Percentiles rank a stretch among this genome's conserved stretches.
Evolutionary conservation across 1,140 invertebrate genomes (phyloP).

Genomic region (Aplysia californica): DNA sequence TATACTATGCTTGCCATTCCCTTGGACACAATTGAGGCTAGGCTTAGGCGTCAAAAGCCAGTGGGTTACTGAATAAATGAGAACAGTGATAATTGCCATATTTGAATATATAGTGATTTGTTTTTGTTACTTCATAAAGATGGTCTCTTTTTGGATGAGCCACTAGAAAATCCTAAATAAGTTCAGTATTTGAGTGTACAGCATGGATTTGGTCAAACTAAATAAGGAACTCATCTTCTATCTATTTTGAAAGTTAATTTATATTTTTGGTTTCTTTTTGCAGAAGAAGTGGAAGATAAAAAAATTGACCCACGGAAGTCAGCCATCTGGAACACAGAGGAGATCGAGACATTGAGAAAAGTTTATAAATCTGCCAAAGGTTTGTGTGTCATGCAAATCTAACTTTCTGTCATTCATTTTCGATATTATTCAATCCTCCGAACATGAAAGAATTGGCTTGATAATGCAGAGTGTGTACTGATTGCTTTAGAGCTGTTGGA

Average conservation of each 20-base stretch:
- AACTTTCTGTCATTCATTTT: too few species aligned
- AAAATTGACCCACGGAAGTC: conserved; percentile 19
- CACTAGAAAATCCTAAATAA: not conserved
- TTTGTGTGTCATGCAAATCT: not conserved
- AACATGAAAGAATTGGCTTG: too few species aligned
- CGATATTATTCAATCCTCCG: too few species aligned
- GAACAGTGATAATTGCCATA: too few species aligned
- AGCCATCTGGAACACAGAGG: conserved; percentile 25
- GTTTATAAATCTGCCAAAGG: conserved; percentile 26
- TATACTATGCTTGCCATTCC: too few species aligned
- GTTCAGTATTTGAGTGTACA: not conserved
- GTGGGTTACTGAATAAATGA: too few species aligned
- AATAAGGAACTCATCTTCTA: not conserved
- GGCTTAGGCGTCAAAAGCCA: too few species aligned
- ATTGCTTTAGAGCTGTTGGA: too few species aligned
- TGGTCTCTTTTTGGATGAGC: too few species aligned
- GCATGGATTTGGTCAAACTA: not conserved
- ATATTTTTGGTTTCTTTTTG: not conserved
- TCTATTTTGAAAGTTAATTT: not conserved
- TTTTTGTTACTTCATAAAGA: not conserved
- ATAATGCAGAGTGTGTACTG: too few species aligned
- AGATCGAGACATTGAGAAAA: conserved; percentile 15
- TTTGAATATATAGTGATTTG: not conserved
- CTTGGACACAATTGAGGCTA: too few species aligned
- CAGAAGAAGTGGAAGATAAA: conserved; percentile 6